A percentile compares a stretch with the other conserved stretches of the same genome.
These are phyloP conservation scores for Heterotilapia buettikoferi DNA, from an alignment of 2,113 vertebrate species.

Conservation along the genomic window DNA sequence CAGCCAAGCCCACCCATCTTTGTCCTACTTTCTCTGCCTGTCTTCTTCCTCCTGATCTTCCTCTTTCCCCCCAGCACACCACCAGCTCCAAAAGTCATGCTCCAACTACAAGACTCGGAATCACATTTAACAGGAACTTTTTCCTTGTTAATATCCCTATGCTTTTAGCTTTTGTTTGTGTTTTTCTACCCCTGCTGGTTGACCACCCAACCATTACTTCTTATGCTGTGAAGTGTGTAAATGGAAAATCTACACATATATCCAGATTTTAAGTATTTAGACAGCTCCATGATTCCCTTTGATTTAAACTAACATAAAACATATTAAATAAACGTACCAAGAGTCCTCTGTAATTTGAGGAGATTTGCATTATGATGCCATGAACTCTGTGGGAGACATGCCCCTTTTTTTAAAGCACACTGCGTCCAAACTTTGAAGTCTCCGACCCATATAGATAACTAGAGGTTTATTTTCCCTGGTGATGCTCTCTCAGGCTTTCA, in stretches of 20 bases:
- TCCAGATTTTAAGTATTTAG: background rate
- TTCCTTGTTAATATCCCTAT: background rate
- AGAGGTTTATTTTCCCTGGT: background rate
- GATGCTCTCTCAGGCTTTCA: background rate
- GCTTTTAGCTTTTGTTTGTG: background rate
- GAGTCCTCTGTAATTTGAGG: background rate
- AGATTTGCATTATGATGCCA: background rate
- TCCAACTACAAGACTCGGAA: conserved; percentile 15
- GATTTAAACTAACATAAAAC: background rate
- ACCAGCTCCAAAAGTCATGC: conserved; percentile 21
- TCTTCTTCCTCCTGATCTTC: background rate
- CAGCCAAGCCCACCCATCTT: conserved; percentile 54
- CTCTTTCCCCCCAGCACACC: background rate
- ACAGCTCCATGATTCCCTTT: background rate
- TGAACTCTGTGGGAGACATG: background rate
- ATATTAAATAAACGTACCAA: background rate
- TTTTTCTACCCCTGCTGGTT: background rate
- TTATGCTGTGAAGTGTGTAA: background rate
- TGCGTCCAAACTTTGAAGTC: background rate
- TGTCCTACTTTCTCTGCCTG: conserved; percentile 62
- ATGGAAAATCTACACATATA: background rate
- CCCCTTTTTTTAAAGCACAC: background rate
- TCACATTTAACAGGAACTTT: background rate
- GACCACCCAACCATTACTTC: background rate
- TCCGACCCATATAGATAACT: background rate